Percentiles rank a stretch among this genome's conserved stretches.
Conservation (phyloP, 2,797 vertebrate genomes). For the Balearica regulorum region DNA sequence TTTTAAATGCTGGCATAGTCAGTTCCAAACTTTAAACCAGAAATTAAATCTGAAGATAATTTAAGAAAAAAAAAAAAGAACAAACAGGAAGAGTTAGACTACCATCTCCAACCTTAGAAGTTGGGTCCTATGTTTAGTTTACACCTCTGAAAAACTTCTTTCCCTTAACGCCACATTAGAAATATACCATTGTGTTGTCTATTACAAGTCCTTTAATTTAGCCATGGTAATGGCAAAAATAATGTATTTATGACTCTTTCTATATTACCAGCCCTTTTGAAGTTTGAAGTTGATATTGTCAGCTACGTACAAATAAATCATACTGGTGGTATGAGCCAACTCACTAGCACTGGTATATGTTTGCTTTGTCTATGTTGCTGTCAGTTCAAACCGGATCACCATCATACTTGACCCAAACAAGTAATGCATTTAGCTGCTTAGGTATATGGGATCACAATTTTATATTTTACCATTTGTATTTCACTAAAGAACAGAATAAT, state of each 20-base stretch:
- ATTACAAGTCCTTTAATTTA: background rate
- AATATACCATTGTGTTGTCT: background rate
- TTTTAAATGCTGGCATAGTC: background rate
- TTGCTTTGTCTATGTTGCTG: background rate
- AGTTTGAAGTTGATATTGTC: background rate
- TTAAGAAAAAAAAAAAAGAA: background rate
- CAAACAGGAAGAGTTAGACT: background rate
- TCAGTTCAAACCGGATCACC: background rate
- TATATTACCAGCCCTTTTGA: background rate
- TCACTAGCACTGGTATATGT: background rate
- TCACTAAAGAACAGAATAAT: background rate
- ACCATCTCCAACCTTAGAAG: background rate
- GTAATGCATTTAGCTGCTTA: background rate
- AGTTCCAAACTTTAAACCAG: background rate
- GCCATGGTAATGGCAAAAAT: background rate
- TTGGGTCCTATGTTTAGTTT: background rate
- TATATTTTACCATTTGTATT: background rate
- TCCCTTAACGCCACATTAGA: background rate
- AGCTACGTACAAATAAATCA: background rate
- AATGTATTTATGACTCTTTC: background rate
- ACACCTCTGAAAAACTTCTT: background rate
- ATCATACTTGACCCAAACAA: accelerated
- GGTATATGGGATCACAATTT: background rate
- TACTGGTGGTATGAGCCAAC: background rate
- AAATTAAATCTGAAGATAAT: background rate